Evolutionary conservation across 2,113 vertebrate genomes (phyloP).

Genomic region (Platichthys flesus): DNA sequence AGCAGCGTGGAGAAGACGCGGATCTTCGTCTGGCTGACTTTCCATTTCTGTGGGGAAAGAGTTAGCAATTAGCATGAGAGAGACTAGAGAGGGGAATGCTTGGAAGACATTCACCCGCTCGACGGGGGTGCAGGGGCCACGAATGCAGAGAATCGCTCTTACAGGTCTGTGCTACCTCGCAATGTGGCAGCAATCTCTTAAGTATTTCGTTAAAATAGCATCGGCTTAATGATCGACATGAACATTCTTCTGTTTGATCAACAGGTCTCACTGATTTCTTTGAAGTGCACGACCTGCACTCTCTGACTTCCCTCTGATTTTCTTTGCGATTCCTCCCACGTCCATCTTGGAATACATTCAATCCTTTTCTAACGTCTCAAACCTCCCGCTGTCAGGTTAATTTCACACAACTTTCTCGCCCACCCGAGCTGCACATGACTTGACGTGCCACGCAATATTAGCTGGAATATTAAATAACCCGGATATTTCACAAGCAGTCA

Average conservation of each 20-base stretch:
- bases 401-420: neutral
- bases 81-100: neutral
- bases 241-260: neutral
- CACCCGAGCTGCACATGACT: neutral
- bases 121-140: neutral
- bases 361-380: conserved; percentile 28
- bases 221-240: neutral
- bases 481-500: neutral
- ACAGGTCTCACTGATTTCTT: neutral
- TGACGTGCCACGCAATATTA: conserved; percentile 6
- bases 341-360: conserved; percentile 21
- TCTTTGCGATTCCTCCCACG: conserved; percentile 22
- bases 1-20: conserved; percentile 97
- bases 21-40: conserved; percentile 98
- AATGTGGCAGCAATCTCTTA: neutral
- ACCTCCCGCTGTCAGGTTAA: conserved; percentile 13
- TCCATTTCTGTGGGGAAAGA: conserved; percentile 88
- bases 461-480: neutral
- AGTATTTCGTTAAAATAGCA: neutral
- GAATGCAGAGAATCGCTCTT: neutral
- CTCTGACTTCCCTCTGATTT: neutral
- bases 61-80: neutral
- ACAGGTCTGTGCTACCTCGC: neutral
- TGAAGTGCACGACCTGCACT: neutral
- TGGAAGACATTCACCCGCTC: neutral